These are phyloP conservation scores for Mormoops blainvillei DNA, from an alignment of 2,113 vertebrate species.

Conservation along the genomic window DNA sequence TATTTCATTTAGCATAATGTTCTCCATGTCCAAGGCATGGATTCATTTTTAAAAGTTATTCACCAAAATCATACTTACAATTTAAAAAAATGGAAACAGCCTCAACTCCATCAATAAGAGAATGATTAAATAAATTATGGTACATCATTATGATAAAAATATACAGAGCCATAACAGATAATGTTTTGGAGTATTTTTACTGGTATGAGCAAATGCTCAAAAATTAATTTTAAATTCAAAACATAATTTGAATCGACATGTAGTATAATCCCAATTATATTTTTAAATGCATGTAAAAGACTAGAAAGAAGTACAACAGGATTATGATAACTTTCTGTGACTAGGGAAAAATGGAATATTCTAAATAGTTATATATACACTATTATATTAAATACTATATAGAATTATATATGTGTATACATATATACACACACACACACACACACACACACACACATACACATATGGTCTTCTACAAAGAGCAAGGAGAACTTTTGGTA, in stretches of 20 bases:
- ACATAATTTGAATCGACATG: not conserved
- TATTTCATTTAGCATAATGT: too few relatives aligned
- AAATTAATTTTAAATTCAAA: not conserved
- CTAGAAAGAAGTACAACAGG: not conserved
- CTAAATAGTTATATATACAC: not conserved
- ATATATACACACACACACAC: too few relatives aligned
- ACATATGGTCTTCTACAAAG: not conserved
- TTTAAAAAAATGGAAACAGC: not conserved
- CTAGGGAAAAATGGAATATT: not conserved
- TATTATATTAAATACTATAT: not conserved
- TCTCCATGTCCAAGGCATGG: not conserved
- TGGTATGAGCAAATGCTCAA: not conserved
- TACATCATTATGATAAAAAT: not conserved
- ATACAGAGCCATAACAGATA: not conserved
- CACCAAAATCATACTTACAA: not conserved
- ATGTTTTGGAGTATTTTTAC: not conserved
- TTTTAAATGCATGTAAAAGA: not conserved
- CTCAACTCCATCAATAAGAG: not conserved
- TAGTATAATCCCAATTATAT: not conserved
- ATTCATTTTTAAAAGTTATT: not conserved
- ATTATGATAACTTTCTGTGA: not conserved
- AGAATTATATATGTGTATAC: not conserved
- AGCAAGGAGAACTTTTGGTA: not conserved
- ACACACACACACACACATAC: too few relatives aligned
- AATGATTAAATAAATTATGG: not conserved